Evolutionary conservation across 2,113 vertebrate genomes (phyloP).

Genomic region (Ceyx margarethae): DNA sequence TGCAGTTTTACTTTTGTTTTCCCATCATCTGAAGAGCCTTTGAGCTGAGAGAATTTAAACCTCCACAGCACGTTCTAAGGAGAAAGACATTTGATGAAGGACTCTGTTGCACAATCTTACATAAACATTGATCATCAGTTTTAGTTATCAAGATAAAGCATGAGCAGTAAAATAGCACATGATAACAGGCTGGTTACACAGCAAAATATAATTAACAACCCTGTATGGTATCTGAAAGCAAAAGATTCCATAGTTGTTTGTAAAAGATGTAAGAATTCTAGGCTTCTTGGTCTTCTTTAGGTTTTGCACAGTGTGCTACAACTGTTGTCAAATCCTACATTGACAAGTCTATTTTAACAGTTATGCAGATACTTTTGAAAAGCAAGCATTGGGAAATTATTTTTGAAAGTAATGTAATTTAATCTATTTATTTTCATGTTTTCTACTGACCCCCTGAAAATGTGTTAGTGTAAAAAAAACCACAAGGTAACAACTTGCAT

Average conservation of each 20-base stretch:
- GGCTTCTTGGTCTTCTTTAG: background rate
- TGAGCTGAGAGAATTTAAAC: constrained; percentile 95
- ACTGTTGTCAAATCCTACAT: background rate
- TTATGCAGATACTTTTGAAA: background rate
- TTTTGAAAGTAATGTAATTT: background rate
- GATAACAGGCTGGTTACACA: background rate
- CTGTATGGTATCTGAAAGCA: background rate
- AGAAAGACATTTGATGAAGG: constrained; percentile 8
- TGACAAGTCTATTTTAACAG: background rate
- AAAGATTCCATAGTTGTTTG: background rate
- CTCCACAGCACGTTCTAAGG: constrained; percentile 85
- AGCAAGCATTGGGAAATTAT: background rate
- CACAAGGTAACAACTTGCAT: background rate
- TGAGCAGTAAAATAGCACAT: background rate
- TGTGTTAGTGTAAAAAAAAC: background rate
- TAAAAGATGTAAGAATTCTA: background rate
- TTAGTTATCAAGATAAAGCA: background rate
- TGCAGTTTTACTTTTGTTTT: constrained; percentile 90
- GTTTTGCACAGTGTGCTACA: background rate
- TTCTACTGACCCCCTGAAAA: background rate
- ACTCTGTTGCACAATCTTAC: background rate
- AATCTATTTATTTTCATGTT: background rate
- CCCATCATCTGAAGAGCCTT: constrained; percentile 94
- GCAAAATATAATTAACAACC: background rate
- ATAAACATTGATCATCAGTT: background rate